Base-by-base conservation (phyloP, 1,140 invertebrate species). In the Diorhabda elongata region DNA sequence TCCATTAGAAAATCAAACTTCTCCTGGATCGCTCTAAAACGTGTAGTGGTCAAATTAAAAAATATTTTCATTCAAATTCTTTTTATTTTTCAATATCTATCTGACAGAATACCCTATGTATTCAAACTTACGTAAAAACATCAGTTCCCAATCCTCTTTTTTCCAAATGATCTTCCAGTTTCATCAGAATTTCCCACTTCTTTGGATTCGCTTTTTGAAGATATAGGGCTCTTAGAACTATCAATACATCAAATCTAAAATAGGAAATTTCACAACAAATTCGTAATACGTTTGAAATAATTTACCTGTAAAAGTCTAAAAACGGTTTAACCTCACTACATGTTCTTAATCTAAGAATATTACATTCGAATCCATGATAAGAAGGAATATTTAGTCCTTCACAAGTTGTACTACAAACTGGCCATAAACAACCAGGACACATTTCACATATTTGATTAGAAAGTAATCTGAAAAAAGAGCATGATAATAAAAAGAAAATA, bases 131-230 rank as follows among this genome's bases (percentile, higher is more conserved):
- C 82, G 87, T 84, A 71, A 88, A 87, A 9, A 87, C 81, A 11
- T 89, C 87, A 8, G 88, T 90, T 26, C 86, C 87, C 2, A 83
- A 82, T 3, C 84, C 84, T 61, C 91, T 86, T 47, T 86, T 83
- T 44, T 90, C 86, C 70, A 87, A 84, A 76, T 94, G 91, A 2
- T 87, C 87, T 75, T 92, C 86, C 78, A 93, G 83, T 56, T 88
- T 84, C 6, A 86, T 73, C 4, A 93, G 70, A 26, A 85, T 80
- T 41, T 83, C 74, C 87, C 89, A 93, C 63, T 85, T 86, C 56
- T 87, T 86, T 0, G 85, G 85, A 70, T 87, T 83, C 3, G 81
- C 84, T 7, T 83, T 84, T 77, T 91, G 87, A 4, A 91, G 75
- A 8, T 92, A 79, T 3, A 91, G 70, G 74, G 89, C 88, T 63